Evolutionary conservation across 23 tunicate species (phyloP), one percentile per base, ranked within the genome.

Genomic region (Phallusia fumigata): DNA sequence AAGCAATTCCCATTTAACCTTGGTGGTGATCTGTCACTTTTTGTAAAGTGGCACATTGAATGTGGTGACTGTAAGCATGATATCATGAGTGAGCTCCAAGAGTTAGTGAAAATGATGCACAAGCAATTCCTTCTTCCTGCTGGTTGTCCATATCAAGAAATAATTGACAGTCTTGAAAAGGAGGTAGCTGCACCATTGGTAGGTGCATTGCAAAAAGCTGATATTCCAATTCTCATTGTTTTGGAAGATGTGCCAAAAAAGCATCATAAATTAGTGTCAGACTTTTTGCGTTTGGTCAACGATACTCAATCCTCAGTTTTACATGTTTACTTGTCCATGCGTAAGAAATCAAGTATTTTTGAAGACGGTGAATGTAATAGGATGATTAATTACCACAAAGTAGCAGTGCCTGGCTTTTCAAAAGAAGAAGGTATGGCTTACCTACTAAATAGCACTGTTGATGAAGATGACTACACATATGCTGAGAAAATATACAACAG

Each of bases 21-120:
- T 31, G n/a, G n/a, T 33, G 12, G 15, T 19, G 10, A n/a, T 6
- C 2, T 8, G 13, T 30, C 72, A 18, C 69, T 21, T 58, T 58
- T 34, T 76, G 73, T 87, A 2, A 87, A 87, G 44, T 87, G 91
- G 91, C 91, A 87, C 49, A 81, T 87, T 13, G 81, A 87, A 64
- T 87, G 85, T 49, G 76, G 82, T 12, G 85, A 76, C 31, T 74
- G 82, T 47, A 76, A 36, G 32, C 86, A 87, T 81, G 91, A 87
- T 64, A 50, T 81, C 0, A 76, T 52, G 35, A 33, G 73, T 69
- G 80, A 86, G 30, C 64, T 86, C 30, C 32, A 76, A 53, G 65
- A 81, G 33, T 50, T 87, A 31, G 82, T 83, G 10, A 69, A 87
- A 76, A 15, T 30, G 35, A 74, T 77, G 80, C 80, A 77, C 21